These are phyloP conservation scores for Dysmachus trigonus DNA, from an alignment of 2,888 invertebrate genomes.

Conservation along the genomic window DNA sequence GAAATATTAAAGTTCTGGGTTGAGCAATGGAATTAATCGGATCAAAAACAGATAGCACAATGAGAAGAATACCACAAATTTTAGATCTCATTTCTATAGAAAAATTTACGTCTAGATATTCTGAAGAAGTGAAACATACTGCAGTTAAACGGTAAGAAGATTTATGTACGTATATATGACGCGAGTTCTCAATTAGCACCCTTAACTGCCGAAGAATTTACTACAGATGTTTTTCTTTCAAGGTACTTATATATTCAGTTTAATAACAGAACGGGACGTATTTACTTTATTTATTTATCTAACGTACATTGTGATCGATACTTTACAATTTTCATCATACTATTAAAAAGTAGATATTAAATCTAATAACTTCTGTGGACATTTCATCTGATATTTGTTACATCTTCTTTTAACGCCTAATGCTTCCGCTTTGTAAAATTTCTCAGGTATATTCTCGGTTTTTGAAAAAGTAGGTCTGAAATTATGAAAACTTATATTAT, in stretches of 20 bases:
- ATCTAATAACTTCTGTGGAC: conserved; percentile 55
- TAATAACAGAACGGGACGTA: background rate
- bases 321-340: background rate
- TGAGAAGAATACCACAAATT: background rate
- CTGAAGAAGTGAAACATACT: background rate
- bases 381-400: conserved; percentile 28
- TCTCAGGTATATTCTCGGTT: background rate
- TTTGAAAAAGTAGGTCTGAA: background rate
- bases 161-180: too few species aligned
- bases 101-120: background rate
- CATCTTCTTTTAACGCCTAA: background rate
- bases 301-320: too few species aligned
- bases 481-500: background rate
- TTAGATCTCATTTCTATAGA: background rate
- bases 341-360: conserved; percentile 52
- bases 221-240: background rate
- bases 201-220: background rate
- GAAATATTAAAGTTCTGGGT: conserved; percentile 55
- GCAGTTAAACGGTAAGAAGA: background rate
- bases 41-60: background rate
- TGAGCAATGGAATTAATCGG: background rate
- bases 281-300: background rate
- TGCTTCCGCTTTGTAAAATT: background rate
- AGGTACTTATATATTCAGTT: too few species aligned
- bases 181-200: background rate